These are phyloP conservation scores for Hephaestus fuliginosus DNA, from an alignment of 2,797 vertebrate genomes.

Conservation along the genomic window DNA sequence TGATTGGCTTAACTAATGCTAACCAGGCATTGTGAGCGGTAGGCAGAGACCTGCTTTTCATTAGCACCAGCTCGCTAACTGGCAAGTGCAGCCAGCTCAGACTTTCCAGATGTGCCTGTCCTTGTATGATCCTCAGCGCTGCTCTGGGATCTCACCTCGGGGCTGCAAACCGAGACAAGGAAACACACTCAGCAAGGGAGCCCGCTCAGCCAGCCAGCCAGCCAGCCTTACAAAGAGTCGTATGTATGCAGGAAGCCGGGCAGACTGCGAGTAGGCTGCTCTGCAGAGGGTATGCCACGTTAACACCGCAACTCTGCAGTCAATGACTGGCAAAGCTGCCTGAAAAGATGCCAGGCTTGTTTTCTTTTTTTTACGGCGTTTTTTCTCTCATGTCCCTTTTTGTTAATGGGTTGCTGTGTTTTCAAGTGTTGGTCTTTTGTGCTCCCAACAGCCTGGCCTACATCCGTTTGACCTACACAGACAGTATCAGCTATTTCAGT, in stretches of 20 bases:
- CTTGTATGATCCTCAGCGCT: conserved; percentile 61
- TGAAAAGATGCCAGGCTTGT: conserved; percentile 33
- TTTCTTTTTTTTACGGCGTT: conserved; percentile 8
- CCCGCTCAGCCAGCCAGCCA: conserved; percentile 37
- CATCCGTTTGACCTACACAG: background rate
- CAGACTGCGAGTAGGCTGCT: conserved; percentile 66
- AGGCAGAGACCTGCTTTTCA: conserved; percentile 62
- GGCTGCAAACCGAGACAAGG: conserved; percentile 66
- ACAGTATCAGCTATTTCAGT: background rate
- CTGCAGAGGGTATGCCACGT: conserved; percentile 69
- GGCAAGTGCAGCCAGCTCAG: conserved; percentile 43
- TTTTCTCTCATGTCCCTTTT: background rate
- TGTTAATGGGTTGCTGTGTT: conserved; percentile 19
- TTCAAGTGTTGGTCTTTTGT: conserved; percentile 22
- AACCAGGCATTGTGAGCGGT: conserved; percentile 53
- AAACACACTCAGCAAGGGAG: conserved; percentile 62
- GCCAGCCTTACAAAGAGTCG: conserved; percentile 32
- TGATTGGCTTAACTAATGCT: conserved; percentile 48
- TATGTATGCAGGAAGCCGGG: conserved; percentile 61
- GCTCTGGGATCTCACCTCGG: conserved; percentile 71
- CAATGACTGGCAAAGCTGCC: conserved; percentile 38
- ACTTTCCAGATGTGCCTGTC: conserved; percentile 66
- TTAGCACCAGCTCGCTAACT: conserved; percentile 63
- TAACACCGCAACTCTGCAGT: conserved; percentile 51
- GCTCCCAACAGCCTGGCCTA: background rate